Evolutionary conservation across 2,113 vertebrate genomes (phyloP), one percentile per base, ranked within the genome.

Genomic region (Stegastes partitus): DNA sequence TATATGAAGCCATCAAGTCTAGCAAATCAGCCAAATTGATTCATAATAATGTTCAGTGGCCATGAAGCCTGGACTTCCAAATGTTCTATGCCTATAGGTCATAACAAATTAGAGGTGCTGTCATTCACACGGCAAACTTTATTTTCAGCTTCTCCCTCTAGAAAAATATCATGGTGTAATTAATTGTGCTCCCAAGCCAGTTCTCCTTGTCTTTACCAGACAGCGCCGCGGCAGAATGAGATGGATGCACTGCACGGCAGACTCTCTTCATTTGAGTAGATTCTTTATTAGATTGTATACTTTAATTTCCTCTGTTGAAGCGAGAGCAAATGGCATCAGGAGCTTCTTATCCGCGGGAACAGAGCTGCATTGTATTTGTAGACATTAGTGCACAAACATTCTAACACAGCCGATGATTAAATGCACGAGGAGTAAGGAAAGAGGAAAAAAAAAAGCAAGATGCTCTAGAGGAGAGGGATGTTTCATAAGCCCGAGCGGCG

Each of bases 261-360:
- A 77, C 69, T 66, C 78, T 85, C 67, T 68, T 86, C 70, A 61
- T 86, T 81, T 73, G 62, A 87, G 61, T 49, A 82, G 64, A 86
- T 86, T 70, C 63, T 69, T 77, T 87, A 87, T 86, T 71, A 82
- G 85, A 90, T 88, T 82, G 66, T 71, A 75, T 72, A 54, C 70
- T 89, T 91, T 89, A 81, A 89, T 91, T 89, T 92, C 90, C 86
- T 87, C 73, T 56, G 68, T 31, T 58, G 49, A 73, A 81, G 75
- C 69, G 58, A 62, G 28, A 59, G 37, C 39, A 82, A 80, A 66
- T 47, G n/a, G 51, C 55, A 62, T 15, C 50, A 19, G 25, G 31
- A 25, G 34, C 68, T 76, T 68, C 34, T 51, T 79, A 72, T 73
- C 49, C 19, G 51, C 49, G 1, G 28, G 5, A 74, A 50, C 53